Percentiles rank a stretch among this genome's conserved stretches.
These are phyloP conservation scores for Sphecodes monilicornis DNA, from an alignment of 2,888 invertebrate species.

Conservation along the genomic window DNA sequence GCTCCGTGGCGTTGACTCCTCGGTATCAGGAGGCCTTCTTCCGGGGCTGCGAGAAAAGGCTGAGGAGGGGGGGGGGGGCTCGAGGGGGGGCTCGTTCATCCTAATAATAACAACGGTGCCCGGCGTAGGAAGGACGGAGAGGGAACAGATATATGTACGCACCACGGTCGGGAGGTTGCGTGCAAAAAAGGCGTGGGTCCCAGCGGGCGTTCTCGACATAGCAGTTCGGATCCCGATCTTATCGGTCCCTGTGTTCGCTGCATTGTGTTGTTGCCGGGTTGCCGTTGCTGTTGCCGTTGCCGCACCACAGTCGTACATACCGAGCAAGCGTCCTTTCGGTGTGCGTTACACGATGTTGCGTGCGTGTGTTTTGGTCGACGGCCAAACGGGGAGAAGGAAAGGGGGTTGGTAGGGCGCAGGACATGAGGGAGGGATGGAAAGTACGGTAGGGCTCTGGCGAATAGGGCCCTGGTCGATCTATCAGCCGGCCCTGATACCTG, in stretches of 20 bases:
- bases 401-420: background rate
- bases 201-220: constrained; percentile 79
- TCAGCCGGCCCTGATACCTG: constrained; percentile 68
- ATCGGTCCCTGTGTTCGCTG: constrained; percentile 78
- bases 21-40: constrained; percentile 63
- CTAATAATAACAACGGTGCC: constrained; percentile 70
- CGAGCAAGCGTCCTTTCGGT: constrained; percentile 19
- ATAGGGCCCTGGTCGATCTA: constrained; percentile 72
- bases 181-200: constrained; percentile 80
- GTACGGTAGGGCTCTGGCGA: constrained; percentile 65
- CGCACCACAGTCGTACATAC: constrained; percentile 51
- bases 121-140: constrained; percentile 32
- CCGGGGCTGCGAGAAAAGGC: constrained; percentile 54
- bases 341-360: constrained; percentile 35
- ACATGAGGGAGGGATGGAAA: constrained; percentile 32
- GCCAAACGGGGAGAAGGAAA: background rate
- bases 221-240: constrained; percentile 80
- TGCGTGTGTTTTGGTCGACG: background rate
- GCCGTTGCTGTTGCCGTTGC: constrained; percentile 48
- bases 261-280: constrained; percentile 77
- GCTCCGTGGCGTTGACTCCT: constrained; percentile 34
- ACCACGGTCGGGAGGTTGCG: constrained; percentile 69
- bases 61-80: background rate
- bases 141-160: constrained; percentile 58
- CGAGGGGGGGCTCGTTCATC: constrained; percentile 57